Percentiles rank a stretch among this genome's conserved stretches.
These are phyloP conservation scores for Ochropacha duplaris DNA, from an alignment of 2,888 invertebrate genomes.

Conservation along the genomic window DNA sequence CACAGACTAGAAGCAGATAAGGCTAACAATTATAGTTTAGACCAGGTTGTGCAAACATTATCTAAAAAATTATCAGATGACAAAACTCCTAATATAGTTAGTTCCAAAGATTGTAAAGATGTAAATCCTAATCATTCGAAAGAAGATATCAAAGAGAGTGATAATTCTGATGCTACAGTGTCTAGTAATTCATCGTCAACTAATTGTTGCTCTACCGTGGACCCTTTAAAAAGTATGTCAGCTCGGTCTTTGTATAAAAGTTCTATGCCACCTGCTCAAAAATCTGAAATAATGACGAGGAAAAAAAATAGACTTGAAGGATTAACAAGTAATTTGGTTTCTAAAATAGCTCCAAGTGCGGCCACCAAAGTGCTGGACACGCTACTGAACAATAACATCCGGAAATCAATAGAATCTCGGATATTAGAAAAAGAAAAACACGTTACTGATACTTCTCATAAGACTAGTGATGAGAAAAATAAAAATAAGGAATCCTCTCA, in stretches of 20 bases:
- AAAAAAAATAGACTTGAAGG: constrained; percentile 86
- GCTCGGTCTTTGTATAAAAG: constrained; percentile 76
- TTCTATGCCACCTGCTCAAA: constrained; percentile 74
- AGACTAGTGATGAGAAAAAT: constrained; percentile 55
- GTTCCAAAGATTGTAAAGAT: constrained; percentile 57
- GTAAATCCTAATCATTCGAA: constrained; percentile 58
- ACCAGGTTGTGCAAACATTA: constrained; percentile 75
- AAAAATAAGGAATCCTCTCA: constrained; percentile 64
- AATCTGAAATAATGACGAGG: constrained; percentile 83
- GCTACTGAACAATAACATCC: constrained; percentile 74
- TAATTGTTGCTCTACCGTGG: constrained; percentile 47
- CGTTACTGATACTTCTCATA: constrained; percentile 39
- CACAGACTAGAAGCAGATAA: constrained; percentile 86
- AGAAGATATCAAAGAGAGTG: constrained; percentile 52
- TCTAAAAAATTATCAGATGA: constrained; percentile 77
- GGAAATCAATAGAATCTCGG: constrained; percentile 77
- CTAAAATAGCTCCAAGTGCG: constrained; percentile 83
- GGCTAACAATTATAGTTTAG: constrained; percentile 63
- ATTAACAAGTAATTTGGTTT: constrained; percentile 82
- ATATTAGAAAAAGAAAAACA: constrained; percentile 75
- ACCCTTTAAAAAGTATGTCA: constrained; percentile 77
- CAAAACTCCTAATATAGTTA: constrained; percentile 40
- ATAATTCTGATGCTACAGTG: constrained; percentile 35
- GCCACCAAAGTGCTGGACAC: constrained; percentile 80
- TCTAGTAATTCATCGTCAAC: constrained; percentile 33